Base-by-base conservation (phyloP, 2,797 vertebrate species). In the Synanceia verrucosa region DNA sequence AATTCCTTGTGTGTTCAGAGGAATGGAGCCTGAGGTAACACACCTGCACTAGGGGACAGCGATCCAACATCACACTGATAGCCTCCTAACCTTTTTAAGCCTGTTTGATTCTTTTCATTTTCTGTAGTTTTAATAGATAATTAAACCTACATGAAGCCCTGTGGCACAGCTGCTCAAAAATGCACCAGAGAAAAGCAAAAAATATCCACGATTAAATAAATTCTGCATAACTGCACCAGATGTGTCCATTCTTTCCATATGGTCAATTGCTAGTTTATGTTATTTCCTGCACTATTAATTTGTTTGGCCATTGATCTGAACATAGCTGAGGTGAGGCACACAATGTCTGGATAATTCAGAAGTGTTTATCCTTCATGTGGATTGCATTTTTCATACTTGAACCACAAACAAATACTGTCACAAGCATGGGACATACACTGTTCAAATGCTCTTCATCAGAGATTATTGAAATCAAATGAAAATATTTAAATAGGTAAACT, bases 41-140 rank as follows among this genome's bases (percentile, higher is more conserved):
- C 82, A 87, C 82, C 76, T 88, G 83, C 37, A 41, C 3, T 1
- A 12, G 37, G 50, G 48, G 66, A 36, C 10, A 41, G 58, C 10
- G 0, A 14, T 52, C 9, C 12, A 14, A 12, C 19, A 26, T 23
- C 36, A 47, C 43, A 71, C 39, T 2, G 26, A 75, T 73, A 46
- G 73, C 23, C 5, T n/a, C n/a, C n/a, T n/a, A n/a, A n/a, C n/a
- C n/a, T n/a, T 19, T 55, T n/a, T 23, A 5, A 60, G 13, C 37
- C 16, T 37, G 5, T 61, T 51, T 28, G 19, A 79, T 53, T 66
- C 11, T 19, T 56, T 19, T 33, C 37, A 50, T 67, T 39, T 36
- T 41, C 10, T 19, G n/a, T 18, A 18, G 6, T 28, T 56, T 11
- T 13, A 29, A 37, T 34, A 56, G 60, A 19, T 24, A 34, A 53